Base-by-base conservation (phyloP, 30 jellyfish, hydroid and myxozoan genomes). In the Hydra vulgaris region DNA sequence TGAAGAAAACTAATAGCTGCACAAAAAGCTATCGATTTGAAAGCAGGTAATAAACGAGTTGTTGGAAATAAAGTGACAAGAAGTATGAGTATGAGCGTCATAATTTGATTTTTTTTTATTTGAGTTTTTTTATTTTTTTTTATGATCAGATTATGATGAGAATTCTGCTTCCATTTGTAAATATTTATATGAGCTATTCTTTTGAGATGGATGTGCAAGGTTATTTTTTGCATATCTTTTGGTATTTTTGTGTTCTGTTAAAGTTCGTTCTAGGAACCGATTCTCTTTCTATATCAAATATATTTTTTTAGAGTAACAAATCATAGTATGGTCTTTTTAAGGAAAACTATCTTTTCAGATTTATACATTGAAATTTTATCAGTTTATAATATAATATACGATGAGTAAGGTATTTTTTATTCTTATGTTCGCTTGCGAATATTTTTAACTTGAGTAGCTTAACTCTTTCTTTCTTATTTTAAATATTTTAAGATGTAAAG, bases 41-140 rank as follows among this genome's bases (percentile, higher is more conserved):
- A 77, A 53, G 61, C 25, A 0, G 61, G 81, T 55, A 76, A 85
- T 27, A 53, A 84, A 68, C 86, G 97, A 54, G 27, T 82, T 17
- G 87, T 89, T 69, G 97, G 97, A 7, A 89, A 89, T 52, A 89
- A 81, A 82, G 93, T 85, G 80, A 84, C 86, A 26, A 85, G 97
- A 8, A 89, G 97, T 75, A 80, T 89, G 95, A 89, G 97, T 73
- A 25, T 89, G 66, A 89, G 97, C 26, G 86, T 89, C 5, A 89
- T 89, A 56, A 89, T 89, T 95, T 89, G 83, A 80, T 79, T 40
- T 40, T 40, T 40, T 40, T 40, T 24, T 19, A 5, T 22, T 73
- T 66, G 26, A 75, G 17, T 23, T 0, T 26, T 75, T 25, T 75
- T 27, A 25, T 0, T 20, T 23, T 0, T 26, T 75, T 25, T 75